Conservation (phyloP, 1,140 invertebrate genomes). For the Samia ricini region DNA sequence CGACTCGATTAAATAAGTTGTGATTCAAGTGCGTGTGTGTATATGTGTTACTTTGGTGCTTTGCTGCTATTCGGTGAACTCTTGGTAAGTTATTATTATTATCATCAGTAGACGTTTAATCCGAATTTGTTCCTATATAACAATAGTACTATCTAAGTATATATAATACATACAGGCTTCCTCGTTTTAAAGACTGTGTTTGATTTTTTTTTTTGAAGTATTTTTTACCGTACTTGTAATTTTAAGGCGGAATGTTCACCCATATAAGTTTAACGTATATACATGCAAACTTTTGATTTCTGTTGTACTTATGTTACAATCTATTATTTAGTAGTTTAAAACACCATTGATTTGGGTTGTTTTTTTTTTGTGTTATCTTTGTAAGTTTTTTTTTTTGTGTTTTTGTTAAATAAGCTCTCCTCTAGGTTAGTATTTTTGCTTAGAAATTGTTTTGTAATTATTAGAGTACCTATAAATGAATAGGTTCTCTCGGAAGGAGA, state of each 20-base stretch:
- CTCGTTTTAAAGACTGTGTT: slow-evolving; percentile 47
- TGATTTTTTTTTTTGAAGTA: slow-evolving; percentile 53
- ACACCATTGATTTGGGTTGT: slow-evolving; percentile 31
- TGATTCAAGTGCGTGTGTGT: slow-evolving; percentile 38
- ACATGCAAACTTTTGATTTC: slow-evolving; percentile 26
- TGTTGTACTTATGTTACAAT: slow-evolving; percentile 58
- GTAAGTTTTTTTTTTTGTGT: slow-evolving; percentile 19
- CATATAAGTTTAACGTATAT: slow-evolving; percentile 27
- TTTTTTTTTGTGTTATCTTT: slow-evolving; percentile 30
- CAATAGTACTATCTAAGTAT: not conserved
- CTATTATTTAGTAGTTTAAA: slow-evolving; percentile 33
- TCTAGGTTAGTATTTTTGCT: not conserved
- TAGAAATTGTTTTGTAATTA: not conserved
- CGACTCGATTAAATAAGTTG: slow-evolving; percentile 4
- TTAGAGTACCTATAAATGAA: not conserved
- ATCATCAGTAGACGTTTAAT: slow-evolving; percentile 14
- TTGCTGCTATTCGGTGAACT: slow-evolving; percentile 18
- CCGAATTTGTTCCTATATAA: slow-evolving; percentile 17
- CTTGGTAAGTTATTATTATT: slow-evolving; percentile 11
- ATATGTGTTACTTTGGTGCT: slow-evolving; percentile 49
- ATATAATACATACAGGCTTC: slow-evolving; percentile 7
- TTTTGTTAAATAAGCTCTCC: not conserved
- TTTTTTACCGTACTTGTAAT: slow-evolving; percentile 27
- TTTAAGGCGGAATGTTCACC: slow-evolving; percentile 17
- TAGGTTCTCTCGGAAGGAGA: too few relatives aligned